Conservation (phyloP, 2,113 vertebrate species). For the Ibidorhyncha struthersii region DNA sequence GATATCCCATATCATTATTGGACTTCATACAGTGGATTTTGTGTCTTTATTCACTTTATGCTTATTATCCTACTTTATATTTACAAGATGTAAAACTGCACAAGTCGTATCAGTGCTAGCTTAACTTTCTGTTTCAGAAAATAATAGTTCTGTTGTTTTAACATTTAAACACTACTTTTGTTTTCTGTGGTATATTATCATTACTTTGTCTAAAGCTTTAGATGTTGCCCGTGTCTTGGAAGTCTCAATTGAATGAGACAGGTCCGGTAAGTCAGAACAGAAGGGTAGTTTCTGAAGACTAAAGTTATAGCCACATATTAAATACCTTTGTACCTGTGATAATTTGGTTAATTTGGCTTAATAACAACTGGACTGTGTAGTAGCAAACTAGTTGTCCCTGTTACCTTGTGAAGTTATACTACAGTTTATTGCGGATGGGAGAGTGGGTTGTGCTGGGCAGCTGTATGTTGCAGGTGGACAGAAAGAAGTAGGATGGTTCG, state of each 20-base stretch:
- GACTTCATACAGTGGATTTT: background rate
- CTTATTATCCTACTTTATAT: background rate
- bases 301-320: background rate
- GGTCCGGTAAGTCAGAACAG: background rate
- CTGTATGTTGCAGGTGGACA: rapidly evolving
- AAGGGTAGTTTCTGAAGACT: background rate
- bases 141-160: background rate
- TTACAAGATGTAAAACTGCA: background rate
- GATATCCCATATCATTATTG: rapidly evolving
- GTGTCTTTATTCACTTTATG: background rate
- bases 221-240: background rate
- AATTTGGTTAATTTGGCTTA: background rate
- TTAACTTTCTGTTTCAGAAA: background rate
- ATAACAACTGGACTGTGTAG: background rate
- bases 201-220: background rate
- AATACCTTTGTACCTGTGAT: background rate
- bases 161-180: background rate
- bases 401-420: background rate
- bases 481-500: background rate
- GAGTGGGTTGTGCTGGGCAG: background rate
- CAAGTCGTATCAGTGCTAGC: background rate
- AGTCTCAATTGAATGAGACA: background rate
- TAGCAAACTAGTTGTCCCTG: background rate
- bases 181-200: background rate
- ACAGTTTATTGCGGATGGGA: background rate